Base-by-base conservation (phyloP, 2,113 vertebrate species). In the Stomatorhinus ivindoensis region DNA sequence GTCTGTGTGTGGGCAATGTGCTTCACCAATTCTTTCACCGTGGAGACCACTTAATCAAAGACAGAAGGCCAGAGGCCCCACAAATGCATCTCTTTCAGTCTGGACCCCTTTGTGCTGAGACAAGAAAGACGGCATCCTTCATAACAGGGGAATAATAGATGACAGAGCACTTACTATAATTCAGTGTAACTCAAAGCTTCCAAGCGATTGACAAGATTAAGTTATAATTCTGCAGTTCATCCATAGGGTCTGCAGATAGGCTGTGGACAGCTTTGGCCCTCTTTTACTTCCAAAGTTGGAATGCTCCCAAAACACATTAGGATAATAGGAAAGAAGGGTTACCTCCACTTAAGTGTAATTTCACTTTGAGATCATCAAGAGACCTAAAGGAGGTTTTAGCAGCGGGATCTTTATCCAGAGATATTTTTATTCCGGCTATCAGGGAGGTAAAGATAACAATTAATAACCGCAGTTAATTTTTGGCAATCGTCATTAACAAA, bases 111-210 rank as follows among this genome's bases (percentile, higher is more conserved):
- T 44, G 82, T 47, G 24, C 82, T 48, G 88, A 89, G 31, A 53
- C 31, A 50, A 19, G 48, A 50, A 84, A 1, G 3, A 27, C 1
- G 11, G 11, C 46, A 13, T 84, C 88, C 88, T 21, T 17, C 46
- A 27, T 65, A 55, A 3, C 51, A n/a, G 76, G 88, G 50, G 73
- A 35, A 51, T 58, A 58, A 84, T 53, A 53, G 73, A 82, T 89
- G 73, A 89, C 50, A 39, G 21, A 89, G 48, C 88, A 84, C 76
- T 89, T 89, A 89, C 88, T 15, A 51, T 39, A 88, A 88, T 88
- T 88, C 51, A 44, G 88, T 21, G 31, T 35, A 19, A 89, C 35
- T 89, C 31, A 53, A 39, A 84, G 76, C 21, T n/a, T 24, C 88
- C 19, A 50, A 35, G 88, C 35, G 76, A 55, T 55, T 55, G 73